Conservation (phyloP, 2,113 vertebrate species). For the Larimichthys crocea region DNA sequence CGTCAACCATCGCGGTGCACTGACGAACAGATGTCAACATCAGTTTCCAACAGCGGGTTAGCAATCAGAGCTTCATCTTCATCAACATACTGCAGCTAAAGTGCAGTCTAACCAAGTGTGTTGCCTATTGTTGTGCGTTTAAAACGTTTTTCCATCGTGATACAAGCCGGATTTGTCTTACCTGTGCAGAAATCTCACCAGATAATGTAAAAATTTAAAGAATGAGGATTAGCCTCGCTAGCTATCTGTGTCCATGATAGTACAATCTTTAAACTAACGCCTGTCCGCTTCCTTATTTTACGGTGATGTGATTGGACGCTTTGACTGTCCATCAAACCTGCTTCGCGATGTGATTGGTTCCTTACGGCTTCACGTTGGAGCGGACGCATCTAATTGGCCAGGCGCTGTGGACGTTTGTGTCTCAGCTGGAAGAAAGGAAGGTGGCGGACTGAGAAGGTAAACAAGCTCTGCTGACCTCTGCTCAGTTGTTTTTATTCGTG, state of each 20-base stretch:
- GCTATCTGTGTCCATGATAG: slow-evolving; percentile 50
- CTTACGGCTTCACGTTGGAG: fast-evolving
- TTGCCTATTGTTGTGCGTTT: background rate
- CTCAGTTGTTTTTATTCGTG: background rate
- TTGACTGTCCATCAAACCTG: slow-evolving; percentile 53
- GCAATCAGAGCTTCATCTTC: background rate
- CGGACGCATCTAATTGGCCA: slow-evolving; percentile 56
- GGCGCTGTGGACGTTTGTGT: slow-evolving; percentile 13
- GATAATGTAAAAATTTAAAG: background rate
- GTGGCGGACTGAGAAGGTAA: slow-evolving; percentile 59
- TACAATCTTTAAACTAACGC: background rate
- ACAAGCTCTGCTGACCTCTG: slow-evolving; percentile 27
- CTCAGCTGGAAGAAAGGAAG: slow-evolving; percentile 10
- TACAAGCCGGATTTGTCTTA: slow-evolving; percentile 43
- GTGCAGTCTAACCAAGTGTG: background rate
- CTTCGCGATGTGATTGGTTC: slow-evolving; percentile 60
- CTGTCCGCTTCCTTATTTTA: slow-evolving; percentile 46
- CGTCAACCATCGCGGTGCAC: slow-evolving; percentile 88
- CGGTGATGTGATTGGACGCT: slow-evolving; percentile 60
- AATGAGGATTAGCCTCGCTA: slow-evolving; percentile 24
- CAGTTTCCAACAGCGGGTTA: background rate
- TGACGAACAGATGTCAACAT: slow-evolving; percentile 25
- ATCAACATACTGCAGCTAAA: slow-evolving; percentile 8
- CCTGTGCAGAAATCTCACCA: slow-evolving; percentile 33
- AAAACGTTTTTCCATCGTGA: background rate